A percentile compares a stretch with the other conserved stretches of the same genome.
Evolutionary conservation across 2,113 vertebrate genomes (phyloP).

Genomic region (Clinocottus analis): DNA sequence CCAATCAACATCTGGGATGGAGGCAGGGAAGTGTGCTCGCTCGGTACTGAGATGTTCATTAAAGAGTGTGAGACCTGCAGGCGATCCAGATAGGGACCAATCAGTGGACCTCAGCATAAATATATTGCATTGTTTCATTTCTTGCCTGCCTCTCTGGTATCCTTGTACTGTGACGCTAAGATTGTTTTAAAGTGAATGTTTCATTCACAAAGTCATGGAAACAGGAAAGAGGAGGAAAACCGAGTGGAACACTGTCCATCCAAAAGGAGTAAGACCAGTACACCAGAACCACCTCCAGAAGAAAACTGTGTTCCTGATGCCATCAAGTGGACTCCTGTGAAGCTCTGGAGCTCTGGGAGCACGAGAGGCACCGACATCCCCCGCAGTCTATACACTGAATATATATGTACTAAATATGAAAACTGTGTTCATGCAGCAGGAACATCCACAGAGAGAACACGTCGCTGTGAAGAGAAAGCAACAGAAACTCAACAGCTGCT

Average conservation of each 20-base stretch:
- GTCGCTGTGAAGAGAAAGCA: conserved; percentile 17
- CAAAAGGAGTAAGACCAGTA: not conserved
- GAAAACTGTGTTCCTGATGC: conserved; percentile 71
- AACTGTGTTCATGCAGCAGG: no score
- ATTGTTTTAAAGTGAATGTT: not conserved
- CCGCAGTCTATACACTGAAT: no score
- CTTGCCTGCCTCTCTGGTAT: not conserved
- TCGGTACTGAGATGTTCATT: not conserved
- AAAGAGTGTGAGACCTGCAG: not conserved
- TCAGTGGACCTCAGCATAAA: not conserved
- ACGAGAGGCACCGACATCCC: not conserved
- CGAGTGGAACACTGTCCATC: not conserved
- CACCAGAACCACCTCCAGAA: conserved; percentile 20
- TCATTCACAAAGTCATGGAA: not conserved
- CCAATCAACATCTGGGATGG: conserved; percentile 56
- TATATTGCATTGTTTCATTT: not conserved
- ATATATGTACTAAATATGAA: no score
- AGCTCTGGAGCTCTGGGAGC: conserved; percentile 1
- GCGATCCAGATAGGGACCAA: not conserved
- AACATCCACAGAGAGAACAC: conserved; percentile 6
- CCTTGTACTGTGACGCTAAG: not conserved
- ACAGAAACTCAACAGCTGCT: not conserved
- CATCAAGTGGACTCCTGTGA: conserved; percentile 70
- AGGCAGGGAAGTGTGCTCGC: conserved; percentile 49
- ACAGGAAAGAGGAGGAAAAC: not conserved